These are phyloP conservation scores for Desoria tigrina DNA, from an alignment of 2,888 invertebrate species.

Conservation along the genomic window DNA sequence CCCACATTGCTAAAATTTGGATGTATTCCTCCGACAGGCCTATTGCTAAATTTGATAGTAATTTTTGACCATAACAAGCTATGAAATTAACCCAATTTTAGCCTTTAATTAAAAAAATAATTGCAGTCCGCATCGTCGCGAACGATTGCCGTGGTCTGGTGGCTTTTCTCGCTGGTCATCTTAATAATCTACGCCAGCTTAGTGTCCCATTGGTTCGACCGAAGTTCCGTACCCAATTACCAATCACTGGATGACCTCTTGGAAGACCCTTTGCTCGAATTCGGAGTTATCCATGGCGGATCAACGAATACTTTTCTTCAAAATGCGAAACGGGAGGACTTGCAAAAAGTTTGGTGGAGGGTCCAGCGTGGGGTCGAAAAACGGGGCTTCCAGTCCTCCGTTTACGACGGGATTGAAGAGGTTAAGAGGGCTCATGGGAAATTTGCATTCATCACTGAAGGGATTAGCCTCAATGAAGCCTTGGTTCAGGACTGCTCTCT, in stretches of 20 bases:
- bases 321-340: slow-evolving; percentile 47
- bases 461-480: slow-evolving; percentile 47
- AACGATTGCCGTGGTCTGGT: slow-evolving; percentile 51
- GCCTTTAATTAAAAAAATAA: too few species aligned
- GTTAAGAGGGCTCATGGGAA: slow-evolving; percentile 43
- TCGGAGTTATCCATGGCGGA: slow-evolving; percentile 48
- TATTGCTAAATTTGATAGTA: too few species aligned
- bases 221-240: slow-evolving; percentile 24
- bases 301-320: slow-evolving; percentile 48
- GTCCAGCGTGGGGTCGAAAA: slow-evolving; percentile 41
- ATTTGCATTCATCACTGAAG: slow-evolving; percentile 50
- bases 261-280: slow-evolving; percentile 44
- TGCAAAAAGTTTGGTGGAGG: slow-evolving; percentile 52
- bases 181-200: slow-evolving; percentile 51
- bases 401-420: slow-evolving; percentile 40
- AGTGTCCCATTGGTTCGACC: slow-evolving; percentile 51
- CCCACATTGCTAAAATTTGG: too few species aligned
- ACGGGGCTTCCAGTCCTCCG: slow-evolving; percentile 32
- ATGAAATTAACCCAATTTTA: too few species aligned
- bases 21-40: too few species aligned
- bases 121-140: slow-evolving; percentile 46
- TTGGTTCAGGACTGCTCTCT: slow-evolving; percentile 45
- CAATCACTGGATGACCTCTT: slow-evolving; percentile 36
- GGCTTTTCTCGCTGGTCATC: slow-evolving; percentile 50
- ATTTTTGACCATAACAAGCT: too few species aligned